Evolutionary conservation across 2,113 vertebrate genomes (phyloP).

Genomic region (Lepus europaeus): DNA sequence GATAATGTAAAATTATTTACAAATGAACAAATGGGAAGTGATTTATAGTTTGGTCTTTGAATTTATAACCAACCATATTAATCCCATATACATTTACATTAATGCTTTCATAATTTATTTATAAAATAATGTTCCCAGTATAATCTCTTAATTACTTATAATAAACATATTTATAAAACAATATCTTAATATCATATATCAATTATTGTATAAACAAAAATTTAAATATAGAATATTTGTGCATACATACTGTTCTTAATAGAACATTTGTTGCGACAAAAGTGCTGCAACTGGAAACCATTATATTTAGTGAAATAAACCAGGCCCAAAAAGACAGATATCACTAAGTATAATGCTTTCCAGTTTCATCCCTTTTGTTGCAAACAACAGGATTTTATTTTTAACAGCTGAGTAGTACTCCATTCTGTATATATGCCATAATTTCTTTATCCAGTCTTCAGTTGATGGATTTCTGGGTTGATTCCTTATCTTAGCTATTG

Average conservation of each 20-base stretch:
- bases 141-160: slow-evolving; percentile 44
- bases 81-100: neutral
- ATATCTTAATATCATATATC: neutral
- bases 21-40: slow-evolving; percentile 32
- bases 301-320: no score
- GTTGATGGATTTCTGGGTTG: no score
- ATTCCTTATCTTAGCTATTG: no score
- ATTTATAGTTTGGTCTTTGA: neutral
- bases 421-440: no score
- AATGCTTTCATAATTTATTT: slow-evolving; percentile 6
- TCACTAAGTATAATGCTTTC: no score
- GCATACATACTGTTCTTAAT: neutral
- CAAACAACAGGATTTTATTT: no score
- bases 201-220: slow-evolving; percentile 57
- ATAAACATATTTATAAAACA: slow-evolving; percentile 38
- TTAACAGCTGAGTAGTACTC: no score
- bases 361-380: no score
- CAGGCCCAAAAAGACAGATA: no score
- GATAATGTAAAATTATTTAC: neutral
- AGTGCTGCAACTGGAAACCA: no score
- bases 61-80: slow-evolving; percentile 9
- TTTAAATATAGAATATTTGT: neutral
- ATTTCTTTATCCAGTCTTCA: no score
- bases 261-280: no score
- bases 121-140: neutral